These are phyloP conservation scores for Nannospalax galili DNA, from an alignment of 2,113 vertebrate species.

Conservation along the genomic window DNA sequence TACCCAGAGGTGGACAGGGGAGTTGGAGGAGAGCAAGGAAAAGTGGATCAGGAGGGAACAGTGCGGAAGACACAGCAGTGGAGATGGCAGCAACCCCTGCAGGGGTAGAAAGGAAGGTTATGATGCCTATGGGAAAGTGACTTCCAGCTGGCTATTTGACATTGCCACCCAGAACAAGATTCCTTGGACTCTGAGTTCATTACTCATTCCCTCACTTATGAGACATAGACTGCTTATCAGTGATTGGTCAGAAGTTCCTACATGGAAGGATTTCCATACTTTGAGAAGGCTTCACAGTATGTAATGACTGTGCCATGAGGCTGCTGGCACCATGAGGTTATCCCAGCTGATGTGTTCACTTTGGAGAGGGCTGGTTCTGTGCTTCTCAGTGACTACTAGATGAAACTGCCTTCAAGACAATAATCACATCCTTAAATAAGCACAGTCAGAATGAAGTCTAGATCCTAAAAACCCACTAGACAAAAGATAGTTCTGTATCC, in stretches of 20 bases:
- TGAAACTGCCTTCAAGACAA: neutral
- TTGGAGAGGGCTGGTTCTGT: neutral
- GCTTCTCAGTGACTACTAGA: neutral
- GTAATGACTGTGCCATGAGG: neutral
- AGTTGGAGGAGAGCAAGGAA: neutral
- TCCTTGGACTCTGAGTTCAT: neutral
- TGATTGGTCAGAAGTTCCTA: neutral
- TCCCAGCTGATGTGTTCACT: neutral
- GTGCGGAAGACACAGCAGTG: accelerated
- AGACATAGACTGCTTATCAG: neutral
- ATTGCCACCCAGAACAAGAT: neutral
- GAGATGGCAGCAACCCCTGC: neutral
- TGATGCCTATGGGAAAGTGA: neutral
- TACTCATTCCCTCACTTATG: neutral
- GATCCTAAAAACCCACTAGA: neutral
- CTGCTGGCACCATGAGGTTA: neutral
- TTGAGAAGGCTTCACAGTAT: neutral
- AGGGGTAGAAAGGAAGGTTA: accelerated
- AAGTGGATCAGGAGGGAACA: neutral
- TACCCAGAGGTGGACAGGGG: neutral
- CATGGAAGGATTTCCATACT: neutral
- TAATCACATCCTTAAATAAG: neutral
- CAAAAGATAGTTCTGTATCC: neutral
- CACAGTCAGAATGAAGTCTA: neutral
- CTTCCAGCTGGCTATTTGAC: neutral